Percentiles rank a stretch among this genome's conserved stretches.
phyloP scores from a whole-genome alignment of 2,888 invertebrate genomes.

The Drosophila siamana region DNA sequence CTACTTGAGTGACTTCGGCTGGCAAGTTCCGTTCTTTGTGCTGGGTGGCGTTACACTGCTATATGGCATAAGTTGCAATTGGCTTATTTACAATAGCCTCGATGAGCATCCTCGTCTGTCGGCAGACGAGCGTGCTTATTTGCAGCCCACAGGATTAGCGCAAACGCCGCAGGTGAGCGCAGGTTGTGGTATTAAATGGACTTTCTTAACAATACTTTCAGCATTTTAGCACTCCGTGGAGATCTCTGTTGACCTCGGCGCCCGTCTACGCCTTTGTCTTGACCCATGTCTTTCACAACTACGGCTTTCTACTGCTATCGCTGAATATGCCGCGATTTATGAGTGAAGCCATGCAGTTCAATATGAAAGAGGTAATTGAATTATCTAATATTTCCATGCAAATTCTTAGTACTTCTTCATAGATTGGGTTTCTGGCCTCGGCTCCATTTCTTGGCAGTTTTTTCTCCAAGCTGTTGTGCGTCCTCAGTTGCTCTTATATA shows the following conservation, averaged over 20 bases:
- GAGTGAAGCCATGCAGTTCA: conserved; percentile 85
- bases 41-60: conserved; percentile 81
- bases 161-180: conserved; percentile 55
- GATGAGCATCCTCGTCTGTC: conserved; percentile 87
- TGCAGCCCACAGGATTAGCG: conserved; percentile 48
- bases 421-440: conserved; percentile 77
- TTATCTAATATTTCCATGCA: not conserved
- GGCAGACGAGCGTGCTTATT: conserved; percentile 83
- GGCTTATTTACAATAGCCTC: conserved; percentile 86
- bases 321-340: conserved; percentile 85
- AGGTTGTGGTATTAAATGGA: not conserved
- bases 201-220: conserved; percentile 13
- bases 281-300: conserved; percentile 86
- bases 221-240: conserved; percentile 85
- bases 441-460: conserved; percentile 77
- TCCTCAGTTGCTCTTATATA: conserved; percentile 66
- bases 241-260: conserved; percentile 84
- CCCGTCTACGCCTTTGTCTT: conserved; percentile 86
- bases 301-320: conserved; percentile 84
- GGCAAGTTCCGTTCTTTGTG: conserved; percentile 88
- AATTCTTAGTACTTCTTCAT: not conserved
- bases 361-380: conserved; percentile 82
- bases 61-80: conserved; percentile 71
- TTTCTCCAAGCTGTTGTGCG: conserved; percentile 70
- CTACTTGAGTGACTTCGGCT: conserved; percentile 87